Evolutionary conservation across 2,888 invertebrate genomes (phyloP).

Genomic region (Ectobius pallidus): DNA sequence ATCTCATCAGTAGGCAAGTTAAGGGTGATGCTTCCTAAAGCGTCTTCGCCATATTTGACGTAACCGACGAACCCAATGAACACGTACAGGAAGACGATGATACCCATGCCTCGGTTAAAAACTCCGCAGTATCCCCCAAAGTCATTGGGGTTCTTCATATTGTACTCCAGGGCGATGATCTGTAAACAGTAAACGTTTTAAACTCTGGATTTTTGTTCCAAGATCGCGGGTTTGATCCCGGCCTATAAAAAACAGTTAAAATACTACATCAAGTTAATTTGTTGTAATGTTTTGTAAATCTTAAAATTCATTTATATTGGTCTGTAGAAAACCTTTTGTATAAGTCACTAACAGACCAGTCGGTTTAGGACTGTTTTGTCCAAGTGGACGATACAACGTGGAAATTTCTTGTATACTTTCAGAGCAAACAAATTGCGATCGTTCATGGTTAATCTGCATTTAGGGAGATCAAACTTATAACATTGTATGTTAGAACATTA

Average conservation of each 20-base stretch:
- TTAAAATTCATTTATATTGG: too few relatives aligned
- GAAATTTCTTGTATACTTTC: too few relatives aligned
- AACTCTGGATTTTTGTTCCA: neutral
- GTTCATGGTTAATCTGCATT: too few relatives aligned
- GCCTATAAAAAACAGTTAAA: neutral
- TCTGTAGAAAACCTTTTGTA: too few relatives aligned
- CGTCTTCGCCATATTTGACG: conserved; percentile 73
- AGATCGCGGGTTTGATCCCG: neutral
- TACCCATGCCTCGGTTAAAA: conserved; percentile 79
- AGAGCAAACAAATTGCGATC: too few relatives aligned
- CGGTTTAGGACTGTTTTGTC: too few relatives aligned
- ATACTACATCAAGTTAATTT: too few relatives aligned
- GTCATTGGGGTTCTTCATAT: conserved; percentile 82
- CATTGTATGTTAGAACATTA: too few relatives aligned
- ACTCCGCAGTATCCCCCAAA: conserved; percentile 81
- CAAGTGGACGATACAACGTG: too few relatives aligned
- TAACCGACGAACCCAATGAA: conserved; percentile 85
- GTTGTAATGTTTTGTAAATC: too few relatives aligned
- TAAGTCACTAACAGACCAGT: too few relatives aligned
- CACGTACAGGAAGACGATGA: conserved; percentile 78
- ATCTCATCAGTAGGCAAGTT: conserved; percentile 69
- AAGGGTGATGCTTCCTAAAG: conserved; percentile 79
- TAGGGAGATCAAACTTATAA: too few relatives aligned
- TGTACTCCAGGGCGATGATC: conserved; percentile 90
- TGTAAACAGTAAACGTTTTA: conserved; percentile 52